Conservation (phyloP, 1,140 invertebrate genomes). For the Trachymyrmex septentrionalis region DNA sequence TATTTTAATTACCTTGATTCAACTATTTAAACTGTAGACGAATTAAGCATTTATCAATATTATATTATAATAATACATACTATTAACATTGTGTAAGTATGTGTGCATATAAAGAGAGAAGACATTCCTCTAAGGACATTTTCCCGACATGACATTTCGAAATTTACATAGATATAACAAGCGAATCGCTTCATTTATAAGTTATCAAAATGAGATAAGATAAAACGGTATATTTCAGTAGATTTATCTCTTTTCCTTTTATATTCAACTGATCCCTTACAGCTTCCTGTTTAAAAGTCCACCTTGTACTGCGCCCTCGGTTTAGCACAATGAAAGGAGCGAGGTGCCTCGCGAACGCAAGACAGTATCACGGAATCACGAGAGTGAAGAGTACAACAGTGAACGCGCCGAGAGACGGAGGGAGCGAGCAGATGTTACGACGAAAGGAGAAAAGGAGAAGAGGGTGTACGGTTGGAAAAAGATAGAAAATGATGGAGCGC, state of each 20-base stretch:
- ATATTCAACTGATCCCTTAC: background rate
- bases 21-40: background rate
- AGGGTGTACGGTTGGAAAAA: conserved; percentile 25
- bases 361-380: background rate
- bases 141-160: background rate
- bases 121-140: too few relatives aligned
- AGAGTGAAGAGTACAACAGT: conserved; percentile 35
- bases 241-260: background rate
- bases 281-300: background rate
- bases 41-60: background rate
- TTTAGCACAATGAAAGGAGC: background rate
- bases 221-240: background rate
- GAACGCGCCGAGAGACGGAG: background rate
- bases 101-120: too few relatives aligned
- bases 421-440: conserved; percentile 63
- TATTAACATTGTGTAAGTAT: too few relatives aligned
- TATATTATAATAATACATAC: background rate
- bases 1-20: too few relatives aligned
- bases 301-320: background rate
- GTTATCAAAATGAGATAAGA: background rate
- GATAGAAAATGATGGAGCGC: conserved; percentile 45
- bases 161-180: background rate
- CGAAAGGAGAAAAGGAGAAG: conserved; percentile 44
- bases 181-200: background rate
- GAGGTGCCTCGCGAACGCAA: conserved; percentile 1